phyloP scores from a whole-genome alignment of 2,888 invertebrate species.

The Cerceris ruficornis region DNA sequence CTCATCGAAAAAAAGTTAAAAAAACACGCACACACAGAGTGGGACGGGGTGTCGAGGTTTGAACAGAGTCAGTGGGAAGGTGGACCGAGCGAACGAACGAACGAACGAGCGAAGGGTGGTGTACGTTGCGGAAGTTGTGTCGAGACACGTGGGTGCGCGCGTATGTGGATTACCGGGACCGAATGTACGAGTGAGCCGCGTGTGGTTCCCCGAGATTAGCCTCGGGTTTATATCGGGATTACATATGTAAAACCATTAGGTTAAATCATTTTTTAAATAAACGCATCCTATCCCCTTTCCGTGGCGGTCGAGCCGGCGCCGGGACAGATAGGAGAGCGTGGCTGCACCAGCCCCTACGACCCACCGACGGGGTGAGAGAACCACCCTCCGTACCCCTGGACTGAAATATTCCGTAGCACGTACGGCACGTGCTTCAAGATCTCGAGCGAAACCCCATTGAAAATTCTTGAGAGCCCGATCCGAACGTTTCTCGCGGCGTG shows the following conservation, averaged over 20 bases:
- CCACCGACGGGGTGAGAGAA: slow-evolving; percentile 35
- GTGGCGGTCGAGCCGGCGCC: slow-evolving; percentile 35
- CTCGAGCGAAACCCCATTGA: not conserved
- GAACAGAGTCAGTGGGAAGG: slow-evolving; percentile 5
- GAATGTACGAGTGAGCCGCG: slow-evolving; percentile 70
- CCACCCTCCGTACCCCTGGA: slow-evolving; percentile 18
- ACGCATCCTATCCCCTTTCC: slow-evolving; percentile 60
- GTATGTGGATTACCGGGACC: slow-evolving; percentile 62
- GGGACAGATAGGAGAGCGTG: slow-evolving; percentile 57
- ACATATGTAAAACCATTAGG: slow-evolving; percentile 81
- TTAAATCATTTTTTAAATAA: slow-evolving; percentile 81
- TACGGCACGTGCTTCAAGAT: slow-evolving; percentile 52
- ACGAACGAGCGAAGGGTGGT: slow-evolving; percentile 33
- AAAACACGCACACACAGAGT: slow-evolving; percentile 40
- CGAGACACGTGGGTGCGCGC: slow-evolving; percentile 51
- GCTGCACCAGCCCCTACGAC: slow-evolving; percentile 33
- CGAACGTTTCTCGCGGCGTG: not conserved
- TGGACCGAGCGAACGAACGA: slow-evolving; percentile 14
- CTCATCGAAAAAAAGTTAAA: slow-evolving; percentile 67
- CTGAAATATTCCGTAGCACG: slow-evolving; percentile 68
- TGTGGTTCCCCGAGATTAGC: slow-evolving; percentile 79
- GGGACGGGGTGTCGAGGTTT: slow-evolving; percentile 20
- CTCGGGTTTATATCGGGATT: slow-evolving; percentile 79
- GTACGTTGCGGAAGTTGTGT: slow-evolving; percentile 56
- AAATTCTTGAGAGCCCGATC: slow-evolving; percentile 6